phyloP scores from a whole-genome alignment of 2,797 vertebrate species.

The Ispidina picta region DNA sequence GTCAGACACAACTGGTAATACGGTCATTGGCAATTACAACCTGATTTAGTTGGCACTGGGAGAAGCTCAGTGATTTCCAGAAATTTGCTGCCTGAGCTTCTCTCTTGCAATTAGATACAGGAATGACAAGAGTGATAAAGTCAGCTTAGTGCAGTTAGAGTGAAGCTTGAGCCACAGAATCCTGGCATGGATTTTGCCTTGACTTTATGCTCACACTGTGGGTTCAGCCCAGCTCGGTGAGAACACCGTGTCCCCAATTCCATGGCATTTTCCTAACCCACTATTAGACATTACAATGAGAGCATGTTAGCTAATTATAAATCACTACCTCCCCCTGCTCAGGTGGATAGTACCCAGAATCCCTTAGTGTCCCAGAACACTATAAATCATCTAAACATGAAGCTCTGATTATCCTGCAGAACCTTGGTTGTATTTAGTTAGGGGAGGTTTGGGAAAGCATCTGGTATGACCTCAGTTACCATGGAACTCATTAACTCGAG shows the following conservation, averaged over 20 bases:
- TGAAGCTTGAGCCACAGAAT: not conserved
- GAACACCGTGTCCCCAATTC: constrained; percentile 43
- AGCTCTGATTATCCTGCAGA: not conserved
- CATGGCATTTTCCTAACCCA: constrained; percentile 14
- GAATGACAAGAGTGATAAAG: not conserved
- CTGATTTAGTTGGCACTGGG: not conserved
- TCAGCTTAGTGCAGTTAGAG: not conserved
- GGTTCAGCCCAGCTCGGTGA: not conserved
- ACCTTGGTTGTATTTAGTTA: constrained; percentile 1
- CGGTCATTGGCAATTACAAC: not conserved
- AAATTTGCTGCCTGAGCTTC: not conserved
- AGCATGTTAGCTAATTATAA: constrained; percentile 55
- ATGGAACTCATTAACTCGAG: constrained; percentile 6
- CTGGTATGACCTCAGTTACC: not conserved
- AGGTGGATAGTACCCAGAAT: constrained; percentile 35
- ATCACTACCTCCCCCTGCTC: constrained; percentile 20
- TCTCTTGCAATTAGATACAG: not conserved
- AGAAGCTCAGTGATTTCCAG: not conserved
- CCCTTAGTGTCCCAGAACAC: not conserved
- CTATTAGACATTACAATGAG: constrained; percentile 29
- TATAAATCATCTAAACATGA: constrained; percentile 12
- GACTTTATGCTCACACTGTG: not conserved
- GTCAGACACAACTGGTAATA: not conserved
- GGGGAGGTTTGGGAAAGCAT: not conserved
- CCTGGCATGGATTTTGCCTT: not conserved